A percentile compares a stretch with the other conserved stretches of the same genome.
Conservation (phyloP, 2,113 vertebrate genomes). For the Brienomyrus brachyistius region DNA sequence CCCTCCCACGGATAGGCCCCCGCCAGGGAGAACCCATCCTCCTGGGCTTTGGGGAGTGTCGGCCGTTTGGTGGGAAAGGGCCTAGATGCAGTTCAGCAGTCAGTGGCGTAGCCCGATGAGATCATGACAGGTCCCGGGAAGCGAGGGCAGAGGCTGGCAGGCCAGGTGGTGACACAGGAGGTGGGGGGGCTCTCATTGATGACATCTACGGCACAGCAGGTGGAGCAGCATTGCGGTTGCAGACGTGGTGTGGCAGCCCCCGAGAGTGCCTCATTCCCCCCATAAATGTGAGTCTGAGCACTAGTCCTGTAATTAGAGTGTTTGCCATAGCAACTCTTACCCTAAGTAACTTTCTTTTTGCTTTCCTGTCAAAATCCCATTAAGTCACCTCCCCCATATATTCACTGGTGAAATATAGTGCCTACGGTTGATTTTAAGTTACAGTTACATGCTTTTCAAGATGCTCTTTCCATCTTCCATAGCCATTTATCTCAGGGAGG, state of each 20-base stretch:
- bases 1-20: neutral
- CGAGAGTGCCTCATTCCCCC: neutral
- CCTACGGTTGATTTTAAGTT: neutral
- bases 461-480: neutral
- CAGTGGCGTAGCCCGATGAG: neutral
- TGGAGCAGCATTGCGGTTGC: neutral
- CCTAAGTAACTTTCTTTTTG: neutral
- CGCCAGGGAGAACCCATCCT: neutral
- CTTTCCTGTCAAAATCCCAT: neutral
- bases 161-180: neutral
- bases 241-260: neutral
- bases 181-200: constrained; percentile 2
- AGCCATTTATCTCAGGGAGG: neutral
- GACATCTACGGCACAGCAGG: neutral
- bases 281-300: neutral
- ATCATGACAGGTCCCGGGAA: constrained; percentile 9
- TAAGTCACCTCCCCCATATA: neutral
- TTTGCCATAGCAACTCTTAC: neutral
- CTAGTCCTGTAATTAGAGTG: neutral
- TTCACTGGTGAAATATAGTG: neutral
- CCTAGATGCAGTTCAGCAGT: neutral
- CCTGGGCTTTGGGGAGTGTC: neutral
- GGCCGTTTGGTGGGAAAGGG: neutral
- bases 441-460: neutral
- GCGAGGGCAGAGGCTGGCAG: neutral